These are phyloP conservation scores for Camptogramma bilineatum DNA, from an alignment of 2,888 invertebrate species.

Conservation along the genomic window DNA sequence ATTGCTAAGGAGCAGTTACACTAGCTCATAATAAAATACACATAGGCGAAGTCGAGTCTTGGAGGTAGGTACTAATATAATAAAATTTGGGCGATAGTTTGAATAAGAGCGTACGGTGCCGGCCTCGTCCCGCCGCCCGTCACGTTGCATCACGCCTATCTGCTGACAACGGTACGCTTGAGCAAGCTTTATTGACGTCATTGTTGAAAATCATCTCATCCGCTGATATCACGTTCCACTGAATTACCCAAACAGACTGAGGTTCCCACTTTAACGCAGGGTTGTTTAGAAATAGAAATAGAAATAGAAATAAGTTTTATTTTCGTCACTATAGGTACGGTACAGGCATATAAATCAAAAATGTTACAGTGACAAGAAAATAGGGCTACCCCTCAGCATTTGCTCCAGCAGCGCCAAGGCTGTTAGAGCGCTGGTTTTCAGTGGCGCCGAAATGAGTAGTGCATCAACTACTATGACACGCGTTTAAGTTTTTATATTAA, in stretches of 20 bases:
- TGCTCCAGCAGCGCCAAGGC: no score
- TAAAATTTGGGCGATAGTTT: slow-evolving; percentile 5
- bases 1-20: background rate
- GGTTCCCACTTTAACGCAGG: background rate
- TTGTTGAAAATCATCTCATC: slow-evolving; percentile 4
- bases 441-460: no score
- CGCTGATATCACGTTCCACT: slow-evolving; percentile 10
- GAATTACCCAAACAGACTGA: background rate
- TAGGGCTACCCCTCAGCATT: no score
- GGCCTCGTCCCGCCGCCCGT: slow-evolving; percentile 4
- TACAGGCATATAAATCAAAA: no score
- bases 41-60: background rate
- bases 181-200: background rate
- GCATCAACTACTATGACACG: no score
- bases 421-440: no score
- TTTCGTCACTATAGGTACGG: no score
- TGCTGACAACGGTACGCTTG: background rate
- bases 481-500: no score
- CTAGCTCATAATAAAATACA: background rate
- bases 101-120: background rate
- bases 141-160: slow-evolving; percentile 10
- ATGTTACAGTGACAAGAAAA: no score
- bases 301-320: no score
- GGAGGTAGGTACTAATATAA: background rate
- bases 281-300: background rate